Percentiles rank a stretch among this genome's conserved stretches.
Conservation (phyloP, 2,888 invertebrate genomes). For the Alloplasta piceator region DNA sequence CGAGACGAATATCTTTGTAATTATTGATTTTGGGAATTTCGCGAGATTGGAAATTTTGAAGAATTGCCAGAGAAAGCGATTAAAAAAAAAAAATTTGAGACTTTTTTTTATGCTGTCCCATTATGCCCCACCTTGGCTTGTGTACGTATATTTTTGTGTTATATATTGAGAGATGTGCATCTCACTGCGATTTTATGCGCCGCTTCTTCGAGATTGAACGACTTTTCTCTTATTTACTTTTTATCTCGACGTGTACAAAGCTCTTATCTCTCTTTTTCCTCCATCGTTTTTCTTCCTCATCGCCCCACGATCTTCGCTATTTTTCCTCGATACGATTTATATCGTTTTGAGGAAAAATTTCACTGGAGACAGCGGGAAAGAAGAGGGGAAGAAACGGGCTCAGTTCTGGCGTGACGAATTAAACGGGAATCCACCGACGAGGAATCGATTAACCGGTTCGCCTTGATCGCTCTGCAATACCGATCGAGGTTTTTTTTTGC, state of each 20-base stretch:
- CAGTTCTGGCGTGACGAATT: slow-evolving; percentile 44
- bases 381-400: neutral
- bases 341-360: slow-evolving; percentile 29
- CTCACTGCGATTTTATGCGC: slow-evolving; percentile 47
- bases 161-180: slow-evolving; percentile 26
- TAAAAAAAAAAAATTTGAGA: too few species aligned
- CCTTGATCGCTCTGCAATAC: slow-evolving; percentile 8
- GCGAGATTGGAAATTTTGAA: too few species aligned
- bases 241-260: slow-evolving; percentile 12
- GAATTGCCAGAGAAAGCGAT: too few species aligned
- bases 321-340: slow-evolving; percentile 24
- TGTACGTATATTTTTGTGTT: too few species aligned
- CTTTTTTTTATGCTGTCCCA: too few species aligned
- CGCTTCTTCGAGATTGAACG: slow-evolving; percentile 50
- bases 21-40: too few species aligned
- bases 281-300: neutral
- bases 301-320: neutral
- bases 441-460: slow-evolving; percentile 57
- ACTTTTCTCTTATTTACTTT: slow-evolving; percentile 51
- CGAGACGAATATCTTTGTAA: too few species aligned
- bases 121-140: too few species aligned
- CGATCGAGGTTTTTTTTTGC: slow-evolving; percentile 35
- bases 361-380: neutral
- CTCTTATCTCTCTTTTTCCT: neutral
- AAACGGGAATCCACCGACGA: slow-evolving; percentile 26